Evolutionary conservation across 2,797 vertebrate genomes (phyloP), one percentile per base, ranked within the genome.

Genomic region (Leucoraja ocellata): DNA sequence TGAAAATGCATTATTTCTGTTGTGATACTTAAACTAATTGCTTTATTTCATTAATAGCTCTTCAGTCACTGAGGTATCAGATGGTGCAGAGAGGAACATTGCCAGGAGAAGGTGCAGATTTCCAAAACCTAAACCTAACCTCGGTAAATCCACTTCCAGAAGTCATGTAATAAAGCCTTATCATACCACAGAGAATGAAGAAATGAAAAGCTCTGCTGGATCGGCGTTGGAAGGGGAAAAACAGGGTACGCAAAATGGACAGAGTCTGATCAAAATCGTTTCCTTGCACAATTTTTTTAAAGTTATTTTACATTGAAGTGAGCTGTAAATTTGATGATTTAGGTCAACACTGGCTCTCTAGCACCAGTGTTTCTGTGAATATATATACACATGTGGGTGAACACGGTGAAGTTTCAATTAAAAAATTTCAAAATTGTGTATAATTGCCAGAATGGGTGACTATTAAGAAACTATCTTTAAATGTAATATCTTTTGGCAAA

Each of bases 41-140:
- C 13, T 61, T 76, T 91, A 3, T 74, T 76, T 76, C 23, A 28
- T 54, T 92, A 28, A 25, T 92, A 54, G 68, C 7, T 76, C 90
- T 14, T 76, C 71, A 76, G 39, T 46, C 25, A 74, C 6, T 92
- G 90, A 92, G 46, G 71, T 46, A 36, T 14, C 36, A 36, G 58
- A 39, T 54, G 32, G 13, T 58, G 46, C 68, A 73, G 65, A 91
- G 65, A 46, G 13, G 25, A 74, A 71, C 39, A 10, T 36, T 39
- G 68, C 39, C 71, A 9, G 23, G 39, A 76, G 84, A 88, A 93
- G 93, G 58, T 18, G 18, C 81, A 88, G 81, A 32, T 93, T 93
- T 84, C 39, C 21, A 36, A 93, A 93, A 74, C 63, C 93, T 61
- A 90, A 73, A 54, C 93, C 93, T 68, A 93, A 88, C 36, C 83